Conservation (phyloP, 1,140 invertebrate genomes). For the Theocolax elegans region DNA sequence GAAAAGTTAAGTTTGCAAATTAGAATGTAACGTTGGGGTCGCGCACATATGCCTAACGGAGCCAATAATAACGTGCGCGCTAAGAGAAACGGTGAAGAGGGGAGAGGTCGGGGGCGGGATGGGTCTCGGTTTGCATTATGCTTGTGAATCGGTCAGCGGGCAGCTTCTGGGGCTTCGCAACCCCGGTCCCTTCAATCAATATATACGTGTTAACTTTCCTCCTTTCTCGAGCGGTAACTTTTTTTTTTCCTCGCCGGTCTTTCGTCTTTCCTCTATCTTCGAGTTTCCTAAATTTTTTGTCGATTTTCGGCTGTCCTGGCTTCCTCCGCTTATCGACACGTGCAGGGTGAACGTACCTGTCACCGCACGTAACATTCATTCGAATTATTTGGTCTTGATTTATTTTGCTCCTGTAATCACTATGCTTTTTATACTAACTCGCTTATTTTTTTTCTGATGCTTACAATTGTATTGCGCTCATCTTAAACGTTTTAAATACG, state of each 20-base stretch:
- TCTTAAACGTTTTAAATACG: too few relatives aligned
- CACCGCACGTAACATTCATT: too few relatives aligned
- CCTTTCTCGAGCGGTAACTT: not conserved
- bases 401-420: too few relatives aligned
- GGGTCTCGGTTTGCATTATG: not conserved
- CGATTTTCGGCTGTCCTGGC: too few relatives aligned
- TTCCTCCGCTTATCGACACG: too few relatives aligned
- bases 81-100: not conserved
- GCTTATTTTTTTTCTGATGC: too few relatives aligned
- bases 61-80: not conserved
- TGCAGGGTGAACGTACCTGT: too few relatives aligned
- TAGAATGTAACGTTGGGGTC: not conserved
- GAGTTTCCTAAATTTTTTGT: too few relatives aligned
- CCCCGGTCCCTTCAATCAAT: not conserved
- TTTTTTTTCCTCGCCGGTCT: not conserved
- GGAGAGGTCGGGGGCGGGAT: not conserved
- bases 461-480: too few relatives aligned
- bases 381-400: too few relatives aligned
- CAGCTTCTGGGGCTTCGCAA: not conserved
- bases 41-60: not conserved
- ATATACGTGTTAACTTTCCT: not conserved
- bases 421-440: too few relatives aligned
- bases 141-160: not conserved
- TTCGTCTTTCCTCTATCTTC: too few relatives aligned
- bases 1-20: slow-evolving; percentile 25